Conservation (phyloP, 2,797 vertebrate genomes). For the Hoplostethus atlanticus region DNA sequence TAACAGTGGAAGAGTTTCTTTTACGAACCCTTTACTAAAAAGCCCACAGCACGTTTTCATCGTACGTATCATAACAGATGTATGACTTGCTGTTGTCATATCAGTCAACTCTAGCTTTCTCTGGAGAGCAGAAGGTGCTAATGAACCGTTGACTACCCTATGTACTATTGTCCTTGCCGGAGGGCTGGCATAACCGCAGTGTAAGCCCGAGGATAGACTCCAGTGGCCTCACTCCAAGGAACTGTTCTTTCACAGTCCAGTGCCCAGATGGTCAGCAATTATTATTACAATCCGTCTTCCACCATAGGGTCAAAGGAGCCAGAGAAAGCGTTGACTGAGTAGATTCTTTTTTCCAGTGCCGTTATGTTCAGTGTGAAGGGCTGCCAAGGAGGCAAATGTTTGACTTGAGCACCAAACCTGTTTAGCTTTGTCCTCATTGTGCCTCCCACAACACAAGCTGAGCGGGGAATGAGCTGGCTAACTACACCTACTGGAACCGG, state of each 20-base stretch:
- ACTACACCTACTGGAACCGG: constrained; percentile 24
- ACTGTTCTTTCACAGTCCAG: constrained; percentile 77
- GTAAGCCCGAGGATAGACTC: constrained; percentile 57
- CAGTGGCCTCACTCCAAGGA: constrained; percentile 72
- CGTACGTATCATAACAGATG: constrained; percentile 25
- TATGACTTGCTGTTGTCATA: constrained; percentile 30
- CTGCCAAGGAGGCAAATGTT: constrained; percentile 54
- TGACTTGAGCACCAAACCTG: constrained; percentile 33
- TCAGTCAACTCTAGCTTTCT: constrained; percentile 29
- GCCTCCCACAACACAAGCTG: constrained; percentile 29
- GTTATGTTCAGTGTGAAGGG: constrained; percentile 33
- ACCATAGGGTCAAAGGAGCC: constrained; percentile 63
- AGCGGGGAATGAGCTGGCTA: constrained; percentile 5
- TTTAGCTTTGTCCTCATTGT: constrained; percentile 40
- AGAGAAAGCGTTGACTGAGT: constrained; percentile 57
- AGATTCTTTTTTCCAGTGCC: constrained; percentile 49
- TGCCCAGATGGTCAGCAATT: constrained; percentile 80
- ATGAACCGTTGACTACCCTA: constrained; percentile 41
- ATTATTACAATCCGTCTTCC: constrained; percentile 79
- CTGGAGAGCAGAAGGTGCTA: constrained; percentile 24
- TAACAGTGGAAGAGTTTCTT: too few species aligned
- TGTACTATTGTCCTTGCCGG: constrained; percentile 54
- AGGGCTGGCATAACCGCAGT: constrained; percentile 51
- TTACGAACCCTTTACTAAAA: constrained; percentile 19
- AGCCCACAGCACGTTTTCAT: not conserved